Base-by-base conservation (phyloP, 2,888 invertebrate species). In the Agrochola lota region DNA sequence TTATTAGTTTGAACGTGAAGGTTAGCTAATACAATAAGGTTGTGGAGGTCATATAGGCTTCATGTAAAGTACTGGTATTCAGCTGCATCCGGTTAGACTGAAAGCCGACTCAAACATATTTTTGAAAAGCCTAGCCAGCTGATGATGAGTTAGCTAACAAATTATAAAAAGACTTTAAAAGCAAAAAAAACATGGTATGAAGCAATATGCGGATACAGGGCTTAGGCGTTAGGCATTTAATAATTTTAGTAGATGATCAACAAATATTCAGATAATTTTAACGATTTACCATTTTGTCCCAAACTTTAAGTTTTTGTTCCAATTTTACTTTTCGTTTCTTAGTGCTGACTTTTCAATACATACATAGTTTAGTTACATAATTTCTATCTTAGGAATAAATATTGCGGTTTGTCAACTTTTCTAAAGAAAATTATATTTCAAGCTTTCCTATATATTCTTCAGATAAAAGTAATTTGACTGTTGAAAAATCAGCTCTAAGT, bases 191-290 rank as follows among this genome's bases (percentile, higher is more conserved):
- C 7, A 55, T 40, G 20, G 12, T 66, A 20, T 17, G 0, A 49
- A 26, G n/a, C n/a, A 46, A 52, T 26, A 67, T 8, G 6, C 43
- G 2, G 1, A 52, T 49, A 73, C 59, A 77, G 64, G 57, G 62
- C 52, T 6, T 74, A 77, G 57, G 71, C 69, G n/a, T 60, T 85
- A 84, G 85, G 83, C 85, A 85, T 84, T 84, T 81, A 81, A 52
- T 85, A 81, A 82, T 55, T 52, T 46, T 69, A 81, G 30, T 46
- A 59, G 17, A 20, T 3, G 23, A 71, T 57, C 7, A 46, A 68
- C 67, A 40, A 46, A n/a, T 6, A 17, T n/a, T 55, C 6, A 62
- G 60, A 64, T 40, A 55, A 30, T 57, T 49, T 76, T 30, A 57
- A 40, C 6, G 23, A 74, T 71, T 62, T 20, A 17, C 2, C 2